Base-by-base conservation (phyloP, 2,113 vertebrate species). In the Tinamus guttatus region DNA sequence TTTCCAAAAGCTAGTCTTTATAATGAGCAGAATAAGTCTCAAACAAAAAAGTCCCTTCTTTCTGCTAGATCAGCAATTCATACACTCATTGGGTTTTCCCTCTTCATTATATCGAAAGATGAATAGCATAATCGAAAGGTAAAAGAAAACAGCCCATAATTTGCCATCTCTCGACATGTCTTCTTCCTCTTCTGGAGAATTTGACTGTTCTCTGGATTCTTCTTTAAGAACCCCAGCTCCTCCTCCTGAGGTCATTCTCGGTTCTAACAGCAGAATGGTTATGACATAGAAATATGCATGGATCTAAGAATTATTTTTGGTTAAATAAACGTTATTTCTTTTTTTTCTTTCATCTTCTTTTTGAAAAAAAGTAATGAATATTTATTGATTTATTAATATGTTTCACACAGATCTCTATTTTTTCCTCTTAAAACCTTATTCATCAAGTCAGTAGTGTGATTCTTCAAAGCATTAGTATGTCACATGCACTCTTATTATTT, bases 1-100 rank as follows among this genome's bases (percentile, higher is more conserved):
- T 7, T 6, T 81, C 82, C 32, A 18, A 18, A 76, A 77, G 6
- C 4, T 54, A 16, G 16, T 64, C 32, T 43, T 83, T 45, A 41
- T 51, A 78, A 41, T 11, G 6, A 67, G 20, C 47, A 85, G 40
- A 91, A 13, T n/a, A 74, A 86, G 22, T 64, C 13, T 49, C 3
- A 11, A 81, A 20, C 5, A 90, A 49, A 49, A 77, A 83, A 12
- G 24, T 34, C 18, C 52, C 40, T 38, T 54, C 40, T 0, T 81
- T 90, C 52, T 63, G 25, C 41, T 86, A 93, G 75, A 78, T 38
- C 38, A 90, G 43, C n/a, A 81, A n/a, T 11, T 84, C 88, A n/a
- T 68, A 41, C 18, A 19, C 18, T 75, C 11, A 2, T 18, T 69
- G 51, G 20, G 62, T 47, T 58, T 75, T 92, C 65, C 47, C n/a